A percentile compares a stretch with the other conserved stretches of the same genome.
phyloP scores from a whole-genome alignment of 2,797 vertebrate genomes.

The Propithecus perrieri region DNA sequence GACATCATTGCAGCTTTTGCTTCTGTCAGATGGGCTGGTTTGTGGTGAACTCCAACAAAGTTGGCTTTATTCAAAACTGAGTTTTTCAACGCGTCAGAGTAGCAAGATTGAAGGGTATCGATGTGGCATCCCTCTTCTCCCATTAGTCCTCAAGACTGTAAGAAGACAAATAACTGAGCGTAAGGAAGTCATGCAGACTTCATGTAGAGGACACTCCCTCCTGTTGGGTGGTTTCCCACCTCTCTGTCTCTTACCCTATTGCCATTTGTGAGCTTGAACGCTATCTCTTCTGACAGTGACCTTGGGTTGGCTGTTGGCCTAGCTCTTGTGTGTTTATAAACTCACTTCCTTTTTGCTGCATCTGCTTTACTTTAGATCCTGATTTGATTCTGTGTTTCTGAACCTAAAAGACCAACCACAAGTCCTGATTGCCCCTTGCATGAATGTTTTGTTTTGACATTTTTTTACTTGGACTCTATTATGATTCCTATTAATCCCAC shows the following conservation, averaged over 20 bases:
- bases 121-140: background rate
- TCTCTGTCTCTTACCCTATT: conserved; percentile 8
- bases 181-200: background rate
- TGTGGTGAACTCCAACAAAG: background rate
- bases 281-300: conserved; percentile 20
- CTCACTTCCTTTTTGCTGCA: conserved; percentile 49
- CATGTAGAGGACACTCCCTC: background rate
- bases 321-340: conserved; percentile 37
- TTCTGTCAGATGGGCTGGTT: background rate
- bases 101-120: background rate
- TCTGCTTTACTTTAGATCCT: conserved; percentile 60
- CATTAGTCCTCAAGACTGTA: background rate
- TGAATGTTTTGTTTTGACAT: conserved; percentile 44
- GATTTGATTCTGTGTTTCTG: conserved; percentile 39
- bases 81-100: background rate
- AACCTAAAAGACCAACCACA: conserved; percentile 39
- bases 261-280: conserved; percentile 26
- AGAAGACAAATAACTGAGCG: background rate
- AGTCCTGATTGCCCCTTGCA: conserved; percentile 1
- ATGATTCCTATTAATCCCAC: conserved; percentile 31
- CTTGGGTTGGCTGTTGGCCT: background rate
- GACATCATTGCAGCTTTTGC: background rate
- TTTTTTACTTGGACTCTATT: conserved; percentile 13
- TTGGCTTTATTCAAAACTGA: background rate
- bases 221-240: background rate